phyloP scores from a whole-genome alignment of 2,113 vertebrate genomes.

The Tympanuchus pallidicinctus region DNA sequence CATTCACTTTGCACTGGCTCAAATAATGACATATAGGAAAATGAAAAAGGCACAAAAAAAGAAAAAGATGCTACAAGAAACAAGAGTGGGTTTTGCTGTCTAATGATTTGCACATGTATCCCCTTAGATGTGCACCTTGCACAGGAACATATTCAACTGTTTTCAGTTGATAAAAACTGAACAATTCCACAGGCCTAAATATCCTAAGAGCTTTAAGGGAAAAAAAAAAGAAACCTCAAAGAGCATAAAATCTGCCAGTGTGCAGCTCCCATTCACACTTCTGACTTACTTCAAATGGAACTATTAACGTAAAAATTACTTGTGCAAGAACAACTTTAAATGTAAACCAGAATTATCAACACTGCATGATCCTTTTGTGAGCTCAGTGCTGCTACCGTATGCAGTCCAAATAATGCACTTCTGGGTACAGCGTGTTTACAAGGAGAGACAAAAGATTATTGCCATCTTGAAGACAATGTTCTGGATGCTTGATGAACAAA shows the following conservation, averaged over 20 bases:
- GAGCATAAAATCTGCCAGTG: background rate
- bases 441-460: constrained; percentile 89
- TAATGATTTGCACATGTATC: background rate
- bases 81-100: background rate
- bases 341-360: constrained; percentile 56
- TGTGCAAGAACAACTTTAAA: constrained; percentile 47
- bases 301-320: constrained; percentile 2
- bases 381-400: constrained; percentile 79
- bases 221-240: background rate
- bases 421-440: constrained; percentile 89
- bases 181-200: background rate
- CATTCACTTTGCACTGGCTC: background rate
- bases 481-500: constrained; percentile 90
- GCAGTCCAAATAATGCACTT: constrained; percentile 91
- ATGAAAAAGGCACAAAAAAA: constrained; percentile 36
- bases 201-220: background rate
- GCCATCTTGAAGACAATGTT: constrained; percentile 89
- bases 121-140: background rate
- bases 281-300: constrained; percentile 2
- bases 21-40: background rate
- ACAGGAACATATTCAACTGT: background rate
- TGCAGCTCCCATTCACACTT: background rate
- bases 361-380: background rate
- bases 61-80: background rate
- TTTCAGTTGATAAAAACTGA: background rate